Percentiles rank a stretch among this genome's conserved stretches.
These are phyloP conservation scores for Rhagium mordax DNA, from an alignment of 2,888 invertebrate genomes.

Conservation along the genomic window DNA sequence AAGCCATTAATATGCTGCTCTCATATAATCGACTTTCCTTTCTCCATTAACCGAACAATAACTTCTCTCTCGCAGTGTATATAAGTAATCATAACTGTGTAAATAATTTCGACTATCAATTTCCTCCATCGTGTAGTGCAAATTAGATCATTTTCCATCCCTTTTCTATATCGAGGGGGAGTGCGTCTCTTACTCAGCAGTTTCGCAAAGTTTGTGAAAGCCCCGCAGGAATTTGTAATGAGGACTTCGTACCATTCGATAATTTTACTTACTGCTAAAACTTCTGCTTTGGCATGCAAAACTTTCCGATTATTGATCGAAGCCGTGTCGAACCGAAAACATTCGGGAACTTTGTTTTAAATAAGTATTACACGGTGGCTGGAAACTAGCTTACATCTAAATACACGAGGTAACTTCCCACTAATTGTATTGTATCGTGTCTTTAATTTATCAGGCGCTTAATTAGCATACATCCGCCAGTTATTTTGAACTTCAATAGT, in stretches of 20 bases:
- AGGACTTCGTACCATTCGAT: constrained; percentile 62
- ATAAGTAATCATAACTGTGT: background rate
- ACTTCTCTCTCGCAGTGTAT: background rate
- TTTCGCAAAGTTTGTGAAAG: constrained; percentile 51
- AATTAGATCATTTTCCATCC: constrained; percentile 14
- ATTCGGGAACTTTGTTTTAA: constrained; percentile 13
- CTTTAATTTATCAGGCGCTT: background rate
- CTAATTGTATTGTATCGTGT: background rate
- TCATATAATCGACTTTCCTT: background rate
- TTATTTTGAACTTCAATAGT: too few relatives aligned
- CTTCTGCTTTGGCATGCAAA: constrained; percentile 64
- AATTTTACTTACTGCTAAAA: constrained; percentile 63
- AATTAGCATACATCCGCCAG: background rate
- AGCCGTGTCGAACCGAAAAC: constrained; percentile 19
- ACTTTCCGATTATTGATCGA: constrained; percentile 60
- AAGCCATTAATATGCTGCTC: too few relatives aligned
- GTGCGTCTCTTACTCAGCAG: constrained; percentile 46
- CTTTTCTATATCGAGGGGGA: constrained; percentile 18
- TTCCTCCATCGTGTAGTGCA: constrained; percentile 8
- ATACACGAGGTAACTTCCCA: background rate
- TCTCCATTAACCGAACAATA: background rate
- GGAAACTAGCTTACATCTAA: background rate
- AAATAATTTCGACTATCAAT: constrained; percentile 18
- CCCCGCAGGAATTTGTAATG: constrained; percentile 64
- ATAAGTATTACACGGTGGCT: background rate